Percentiles rank a stretch among this genome's conserved stretches.
Evolutionary conservation across 2,888 invertebrate species (phyloP).

Genomic region (Nephrotoma flavescens): DNA sequence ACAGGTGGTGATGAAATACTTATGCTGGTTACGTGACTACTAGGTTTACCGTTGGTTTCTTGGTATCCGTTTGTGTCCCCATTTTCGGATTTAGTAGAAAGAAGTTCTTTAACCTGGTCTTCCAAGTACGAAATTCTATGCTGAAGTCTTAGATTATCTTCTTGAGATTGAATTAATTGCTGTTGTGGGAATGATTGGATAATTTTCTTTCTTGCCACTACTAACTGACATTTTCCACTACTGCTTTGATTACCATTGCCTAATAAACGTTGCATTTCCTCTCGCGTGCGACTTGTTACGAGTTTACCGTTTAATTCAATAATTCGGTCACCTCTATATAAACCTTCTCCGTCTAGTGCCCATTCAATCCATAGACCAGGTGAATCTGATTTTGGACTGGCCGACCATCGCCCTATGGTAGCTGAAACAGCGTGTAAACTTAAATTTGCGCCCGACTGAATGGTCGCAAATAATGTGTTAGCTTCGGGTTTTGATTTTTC

Average conservation of each 20-base stretch:
- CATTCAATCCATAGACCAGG: conserved; percentile 64
- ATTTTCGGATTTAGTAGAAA: conserved; percentile 22
- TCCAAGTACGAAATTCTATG: conserved; percentile 82
- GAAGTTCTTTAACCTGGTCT: conserved; percentile 60
- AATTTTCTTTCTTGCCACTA: conserved; percentile 24
- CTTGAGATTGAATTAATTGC: conserved; percentile 34
- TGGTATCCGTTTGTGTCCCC: background rate
- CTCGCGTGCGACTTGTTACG: conserved; percentile 50
- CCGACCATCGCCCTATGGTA: conserved; percentile 55
- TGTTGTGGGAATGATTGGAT: conserved; percentile 23
- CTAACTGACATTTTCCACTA: conserved; percentile 27
- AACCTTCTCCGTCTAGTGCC: conserved; percentile 61
- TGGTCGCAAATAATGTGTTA: conserved; percentile 36
- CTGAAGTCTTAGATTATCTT: conserved; percentile 70
- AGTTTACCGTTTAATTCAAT: conserved; percentile 70
- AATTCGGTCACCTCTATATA: conserved; percentile 59
- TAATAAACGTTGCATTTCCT: conserved; percentile 53
- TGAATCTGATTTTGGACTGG: conserved; percentile 47
- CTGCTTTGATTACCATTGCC: conserved; percentile 20
- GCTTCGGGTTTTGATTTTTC: conserved; percentile 47
- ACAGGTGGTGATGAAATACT: conserved; percentile 48
- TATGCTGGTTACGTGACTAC: conserved; percentile 49
- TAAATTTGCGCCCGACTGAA: conserved; percentile 32
- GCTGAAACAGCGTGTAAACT: conserved; percentile 53
- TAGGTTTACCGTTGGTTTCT: conserved; percentile 6